Percentiles rank a stretch among this genome's conserved stretches.
phyloP scores from a whole-genome alignment of 2,113 vertebrate species.

The Glareola pratincola region DNA sequence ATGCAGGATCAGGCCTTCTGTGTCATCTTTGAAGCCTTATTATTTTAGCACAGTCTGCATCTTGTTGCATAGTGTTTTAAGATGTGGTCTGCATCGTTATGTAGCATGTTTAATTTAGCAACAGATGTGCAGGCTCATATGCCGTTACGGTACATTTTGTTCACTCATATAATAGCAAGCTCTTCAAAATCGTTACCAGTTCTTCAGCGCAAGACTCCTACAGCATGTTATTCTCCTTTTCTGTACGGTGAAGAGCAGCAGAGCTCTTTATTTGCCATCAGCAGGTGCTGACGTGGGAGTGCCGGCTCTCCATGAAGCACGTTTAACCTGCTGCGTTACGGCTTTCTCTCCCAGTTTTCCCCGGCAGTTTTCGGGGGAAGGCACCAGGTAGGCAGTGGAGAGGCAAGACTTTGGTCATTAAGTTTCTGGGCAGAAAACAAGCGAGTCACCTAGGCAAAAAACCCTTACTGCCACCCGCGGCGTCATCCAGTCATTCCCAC shows the following conservation, averaged over 20 bases:
- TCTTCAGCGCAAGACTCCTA: not conserved
- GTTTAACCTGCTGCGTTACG: not conserved
- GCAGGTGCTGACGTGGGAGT: constrained; percentile 41
- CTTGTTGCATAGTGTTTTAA: not conserved
- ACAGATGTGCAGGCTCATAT: constrained; percentile 53
- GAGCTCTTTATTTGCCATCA: constrained; percentile 37
- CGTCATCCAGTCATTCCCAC: not conserved
- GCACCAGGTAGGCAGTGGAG: not conserved
- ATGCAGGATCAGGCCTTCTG: not conserved
- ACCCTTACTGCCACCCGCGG: not conserved
- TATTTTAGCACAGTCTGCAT: not conserved
- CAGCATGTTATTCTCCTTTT: not conserved
- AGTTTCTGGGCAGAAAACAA: not conserved
- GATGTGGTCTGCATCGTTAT: constrained; percentile 30
- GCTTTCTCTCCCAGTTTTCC: not conserved
- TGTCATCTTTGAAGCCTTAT: not conserved
- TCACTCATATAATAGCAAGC: constrained; percentile 56
- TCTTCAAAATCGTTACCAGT: constrained; percentile 19
- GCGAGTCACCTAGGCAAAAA: not conserved
- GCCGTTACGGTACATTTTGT: constrained; percentile 45
- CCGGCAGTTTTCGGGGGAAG: not conserved
- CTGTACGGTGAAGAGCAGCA: not conserved
- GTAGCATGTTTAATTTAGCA: constrained; percentile 40
- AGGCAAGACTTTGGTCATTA: not conserved
- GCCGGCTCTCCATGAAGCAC: not conserved